Percentiles rank a stretch among this genome's conserved stretches.
Evolutionary conservation across 2,113 vertebrate genomes (phyloP).

Genomic region (Recurvirostra avosetta): DNA sequence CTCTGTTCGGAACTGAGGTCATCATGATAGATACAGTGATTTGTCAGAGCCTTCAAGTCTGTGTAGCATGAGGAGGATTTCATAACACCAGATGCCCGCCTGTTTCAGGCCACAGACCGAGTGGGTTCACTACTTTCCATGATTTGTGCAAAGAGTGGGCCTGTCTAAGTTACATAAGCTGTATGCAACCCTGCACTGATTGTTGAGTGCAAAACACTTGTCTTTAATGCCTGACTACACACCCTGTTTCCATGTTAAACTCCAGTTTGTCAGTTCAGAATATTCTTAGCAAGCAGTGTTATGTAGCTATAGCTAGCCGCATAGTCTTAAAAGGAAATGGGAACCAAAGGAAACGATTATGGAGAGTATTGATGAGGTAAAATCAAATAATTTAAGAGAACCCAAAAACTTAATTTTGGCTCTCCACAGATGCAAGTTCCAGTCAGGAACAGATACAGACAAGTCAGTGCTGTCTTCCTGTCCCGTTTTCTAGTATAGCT

Average conservation of each 20-base stretch:
- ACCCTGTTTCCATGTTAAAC: not conserved
- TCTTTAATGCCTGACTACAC: not conserved
- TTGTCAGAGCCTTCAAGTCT: not conserved
- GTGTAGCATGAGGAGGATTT: not conserved
- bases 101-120: not conserved
- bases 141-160: not conserved
- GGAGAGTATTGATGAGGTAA: not conserved
- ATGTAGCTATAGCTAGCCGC: not conserved
- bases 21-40: accelerated
- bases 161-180: not conserved
- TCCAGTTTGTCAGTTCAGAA: not conserved
- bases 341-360: not conserved
- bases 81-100: accelerated
- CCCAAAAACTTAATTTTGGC: not conserved
- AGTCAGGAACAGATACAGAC: not conserved
- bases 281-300: not conserved
- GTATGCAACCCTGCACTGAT: not conserved
- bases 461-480: not conserved
- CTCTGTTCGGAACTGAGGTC: not conserved
- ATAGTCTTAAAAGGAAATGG: not conserved
- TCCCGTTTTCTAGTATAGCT: not conserved
- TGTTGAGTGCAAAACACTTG: not conserved
- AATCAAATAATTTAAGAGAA: not conserved
- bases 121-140: accelerated
- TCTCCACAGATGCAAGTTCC: not conserved